phyloP scores from a whole-genome alignment of 1,140 invertebrate species.

The Trinorchestia longiramus region DNA sequence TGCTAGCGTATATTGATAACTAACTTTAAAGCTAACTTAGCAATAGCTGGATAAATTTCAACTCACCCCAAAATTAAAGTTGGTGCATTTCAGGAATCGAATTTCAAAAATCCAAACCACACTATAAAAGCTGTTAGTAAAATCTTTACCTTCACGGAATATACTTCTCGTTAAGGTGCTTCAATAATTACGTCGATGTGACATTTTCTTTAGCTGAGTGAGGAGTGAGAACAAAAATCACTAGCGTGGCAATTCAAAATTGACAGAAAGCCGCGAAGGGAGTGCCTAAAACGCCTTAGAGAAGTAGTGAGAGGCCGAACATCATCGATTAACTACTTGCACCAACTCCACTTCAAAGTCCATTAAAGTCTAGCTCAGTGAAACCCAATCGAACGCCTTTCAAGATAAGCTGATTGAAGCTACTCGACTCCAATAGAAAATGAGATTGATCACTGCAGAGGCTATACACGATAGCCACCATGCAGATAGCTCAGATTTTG shows the following conservation, averaged over 20 bases:
- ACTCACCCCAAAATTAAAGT: background rate
- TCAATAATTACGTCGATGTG: background rate
- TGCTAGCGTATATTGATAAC: no score
- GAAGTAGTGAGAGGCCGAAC: background rate
- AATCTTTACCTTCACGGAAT: background rate
- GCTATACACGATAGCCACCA: background rate
- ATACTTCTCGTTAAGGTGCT: background rate
- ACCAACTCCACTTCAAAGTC: constrained; percentile 49
- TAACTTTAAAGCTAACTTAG: no score
- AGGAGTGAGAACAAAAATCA: background rate
- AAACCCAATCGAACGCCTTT: constrained; percentile 51
- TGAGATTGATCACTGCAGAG: constrained; percentile 42
- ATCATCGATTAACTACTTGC: constrained; percentile 51
- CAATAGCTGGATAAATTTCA: background rate
- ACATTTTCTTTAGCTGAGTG: background rate
- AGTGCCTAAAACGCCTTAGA: background rate
- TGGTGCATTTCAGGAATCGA: background rate
- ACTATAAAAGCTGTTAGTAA: background rate
- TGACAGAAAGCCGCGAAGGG: background rate
- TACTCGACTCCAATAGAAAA: constrained; percentile 47
- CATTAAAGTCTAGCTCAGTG: constrained; percentile 39
- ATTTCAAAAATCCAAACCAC: background rate
- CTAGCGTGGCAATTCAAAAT: background rate
- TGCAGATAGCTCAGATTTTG: background rate
- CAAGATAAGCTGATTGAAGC: constrained; percentile 54